phyloP scores from a whole-genome alignment of 2,888 invertebrate species.

The Latrodectus elegans region DNA sequence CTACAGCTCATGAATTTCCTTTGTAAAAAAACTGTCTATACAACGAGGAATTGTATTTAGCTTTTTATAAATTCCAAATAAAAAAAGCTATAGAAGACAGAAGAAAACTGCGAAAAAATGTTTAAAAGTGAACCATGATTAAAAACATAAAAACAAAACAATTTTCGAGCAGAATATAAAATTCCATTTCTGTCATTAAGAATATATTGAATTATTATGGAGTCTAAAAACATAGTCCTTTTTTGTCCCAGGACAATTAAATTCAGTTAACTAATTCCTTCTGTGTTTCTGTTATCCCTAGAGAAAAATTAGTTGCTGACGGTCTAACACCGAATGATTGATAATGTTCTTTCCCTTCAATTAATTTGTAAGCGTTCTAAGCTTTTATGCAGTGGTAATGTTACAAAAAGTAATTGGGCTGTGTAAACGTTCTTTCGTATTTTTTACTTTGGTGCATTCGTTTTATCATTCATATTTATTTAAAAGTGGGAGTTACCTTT shows the following conservation, averaged over 20 bases:
- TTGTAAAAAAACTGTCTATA: too few species aligned
- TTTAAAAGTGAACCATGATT: too few species aligned
- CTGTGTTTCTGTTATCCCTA: background rate
- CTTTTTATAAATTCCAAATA: too few species aligned
- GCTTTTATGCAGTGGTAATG: background rate
- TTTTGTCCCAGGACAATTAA: background rate
- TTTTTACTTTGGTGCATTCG: background rate
- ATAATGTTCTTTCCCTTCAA: constrained; percentile 2
- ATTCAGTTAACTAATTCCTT: background rate
- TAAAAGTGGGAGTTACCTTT: too few species aligned
- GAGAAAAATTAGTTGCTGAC: constrained; percentile 5
- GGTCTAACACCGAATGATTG: background rate
- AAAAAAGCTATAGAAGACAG: too few species aligned
- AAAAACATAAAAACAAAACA: too few species aligned
- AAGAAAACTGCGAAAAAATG: too few species aligned
- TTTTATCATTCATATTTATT: too few species aligned
- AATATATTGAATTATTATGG: background rate
- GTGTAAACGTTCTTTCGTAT: background rate
- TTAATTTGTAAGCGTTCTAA: background rate
- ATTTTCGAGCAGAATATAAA: too few species aligned
- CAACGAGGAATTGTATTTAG: too few species aligned
- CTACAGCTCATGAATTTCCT: too few species aligned
- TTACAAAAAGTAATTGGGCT: background rate
- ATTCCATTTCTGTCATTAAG: background rate
- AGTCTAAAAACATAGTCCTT: background rate